Evolutionary conservation across 2,888 invertebrate genomes (phyloP), one percentile per base, ranked within the genome.

Genomic region (Orthonychiurus folsomi): DNA sequence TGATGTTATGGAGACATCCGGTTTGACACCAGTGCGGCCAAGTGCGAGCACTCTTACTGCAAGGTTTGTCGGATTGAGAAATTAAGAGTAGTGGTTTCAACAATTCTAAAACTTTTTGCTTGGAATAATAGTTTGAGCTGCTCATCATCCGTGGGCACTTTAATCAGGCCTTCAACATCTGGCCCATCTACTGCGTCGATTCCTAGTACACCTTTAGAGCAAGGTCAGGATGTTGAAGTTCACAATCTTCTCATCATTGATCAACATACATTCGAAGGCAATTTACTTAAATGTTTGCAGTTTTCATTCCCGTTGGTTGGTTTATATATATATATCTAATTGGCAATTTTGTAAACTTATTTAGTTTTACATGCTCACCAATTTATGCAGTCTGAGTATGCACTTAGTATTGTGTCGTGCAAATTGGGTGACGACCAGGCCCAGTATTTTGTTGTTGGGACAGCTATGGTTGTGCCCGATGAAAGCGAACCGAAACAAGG

Each of bases 401-500:
- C 91, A 15, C 83, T 93, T 77, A 90, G 93, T 27, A 80, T 97
- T 61, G 88, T 93, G 74, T 94, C 94, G 1, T 89, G 92, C 63
- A 86, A 85, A 76, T 80, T 96, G 57, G 93, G 93, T 1, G 93
- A 94, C 73, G 96, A 97, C 79, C 85, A 88, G 0, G 87, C 86
- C 73, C 85, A 88, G 2, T 99, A 97, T 80, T 99, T 88, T 78
- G 85, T 96, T 20, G 88, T 95, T 24, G 97, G 97, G 63, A 97
- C 97, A 0, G 94, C 94, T 1, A 80, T 93, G 59, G 86, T 97
- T 2, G 89, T 92, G 78, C 91, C 93, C 0, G 97, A 99, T 75
- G 99, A 99, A 75, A 86, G 92, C 0, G 97, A 97, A 76, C 93
- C 96, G 0, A 95, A 90, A 78, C 85, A 88, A 78, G 93, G 96